A percentile compares a stretch with the other conserved stretches of the same genome.
These are phyloP conservation scores for Megathymus violae DNA, from an alignment of 1,140 invertebrate genomes.

Conservation along the genomic window DNA sequence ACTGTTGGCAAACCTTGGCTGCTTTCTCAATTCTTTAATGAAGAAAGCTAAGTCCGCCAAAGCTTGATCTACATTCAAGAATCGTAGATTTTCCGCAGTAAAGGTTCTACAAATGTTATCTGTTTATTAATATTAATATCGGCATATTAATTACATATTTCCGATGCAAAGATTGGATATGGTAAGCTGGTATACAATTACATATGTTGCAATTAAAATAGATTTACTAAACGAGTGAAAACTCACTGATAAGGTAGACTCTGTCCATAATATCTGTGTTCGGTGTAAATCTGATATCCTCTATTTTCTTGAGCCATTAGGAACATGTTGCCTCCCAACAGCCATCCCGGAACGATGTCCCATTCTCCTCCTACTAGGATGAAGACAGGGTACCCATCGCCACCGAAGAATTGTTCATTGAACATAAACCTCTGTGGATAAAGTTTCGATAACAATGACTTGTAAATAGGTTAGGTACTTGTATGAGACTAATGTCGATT, in stretches of 20 bases:
- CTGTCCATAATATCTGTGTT: constrained; percentile 93
- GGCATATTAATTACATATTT: background rate
- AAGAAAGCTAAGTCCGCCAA: constrained; percentile 90
- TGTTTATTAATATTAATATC: background rate
- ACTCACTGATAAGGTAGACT: constrained; percentile 89
- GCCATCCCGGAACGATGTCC: constrained; percentile 80
- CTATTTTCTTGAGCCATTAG: constrained; percentile 86
- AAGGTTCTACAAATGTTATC: constrained; percentile 80
- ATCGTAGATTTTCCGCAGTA: constrained; percentile 86
- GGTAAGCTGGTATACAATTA: too few relatives aligned
- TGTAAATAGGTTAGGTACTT: too few relatives aligned
- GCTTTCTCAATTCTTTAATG: constrained; percentile 84
- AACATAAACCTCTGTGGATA: constrained; percentile 85
- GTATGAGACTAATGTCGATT: too few relatives aligned
- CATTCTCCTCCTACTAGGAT: constrained; percentile 89
- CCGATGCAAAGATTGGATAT: too few relatives aligned
- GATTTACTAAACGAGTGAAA: too few relatives aligned
- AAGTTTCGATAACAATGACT: too few relatives aligned
- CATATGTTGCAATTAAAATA: background rate
- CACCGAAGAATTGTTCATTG: constrained; percentile 86
- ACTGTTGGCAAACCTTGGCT: constrained; percentile 66
- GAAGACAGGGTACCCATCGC: constrained; percentile 78
- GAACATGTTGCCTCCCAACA: constrained; percentile 85
- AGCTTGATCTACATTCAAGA: constrained; percentile 90
- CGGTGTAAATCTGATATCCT: constrained; percentile 88